Evolutionary conservation across 1,140 invertebrate genomes (phyloP).

Genomic region (Eulimnadia texana): DNA sequence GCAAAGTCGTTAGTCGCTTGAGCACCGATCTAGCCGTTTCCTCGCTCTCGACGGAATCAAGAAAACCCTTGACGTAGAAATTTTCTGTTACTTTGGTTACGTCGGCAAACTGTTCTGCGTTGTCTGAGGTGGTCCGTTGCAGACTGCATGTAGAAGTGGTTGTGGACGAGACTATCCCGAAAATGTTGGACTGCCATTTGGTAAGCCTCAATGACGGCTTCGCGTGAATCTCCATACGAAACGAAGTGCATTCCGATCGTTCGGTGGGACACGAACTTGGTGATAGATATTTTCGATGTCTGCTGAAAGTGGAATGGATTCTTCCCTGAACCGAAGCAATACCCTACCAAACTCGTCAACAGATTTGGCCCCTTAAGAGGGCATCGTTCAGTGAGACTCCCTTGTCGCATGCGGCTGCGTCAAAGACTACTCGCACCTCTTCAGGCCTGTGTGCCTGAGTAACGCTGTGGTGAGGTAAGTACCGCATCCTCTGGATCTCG

Average conservation of each 20-base stretch:
- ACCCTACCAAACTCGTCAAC: conserved; percentile 9
- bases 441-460: conserved; percentile 17
- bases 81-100: conserved; percentile 1
- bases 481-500: conserved; percentile 16
- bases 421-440: conserved; percentile 29
- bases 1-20: neutral
- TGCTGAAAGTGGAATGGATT: conserved; percentile 7
- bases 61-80: conserved; percentile 17
- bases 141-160: neutral
- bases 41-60: conserved; percentile 10
- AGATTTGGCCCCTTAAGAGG: conserved; percentile 14
- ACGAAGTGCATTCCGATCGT: conserved; percentile 7
- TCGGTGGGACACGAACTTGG: conserved; percentile 10
- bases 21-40: conserved; percentile 11
- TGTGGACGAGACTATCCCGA: conserved; percentile 19
- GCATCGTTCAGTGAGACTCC: conserved; percentile 13
- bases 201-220: neutral
- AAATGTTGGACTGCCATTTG: conserved; percentile 11
- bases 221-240: conserved; percentile 12
- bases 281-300: conserved; percentile 19
- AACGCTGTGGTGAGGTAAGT: conserved; percentile 33
- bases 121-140: neutral
- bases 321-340: conserved; percentile 4
- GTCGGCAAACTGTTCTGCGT: neutral
- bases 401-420: conserved; percentile 24